These are phyloP conservation scores for Pontoporia blainvillei DNA, from an alignment of 2,113 vertebrate species.

Conservation along the genomic window DNA sequence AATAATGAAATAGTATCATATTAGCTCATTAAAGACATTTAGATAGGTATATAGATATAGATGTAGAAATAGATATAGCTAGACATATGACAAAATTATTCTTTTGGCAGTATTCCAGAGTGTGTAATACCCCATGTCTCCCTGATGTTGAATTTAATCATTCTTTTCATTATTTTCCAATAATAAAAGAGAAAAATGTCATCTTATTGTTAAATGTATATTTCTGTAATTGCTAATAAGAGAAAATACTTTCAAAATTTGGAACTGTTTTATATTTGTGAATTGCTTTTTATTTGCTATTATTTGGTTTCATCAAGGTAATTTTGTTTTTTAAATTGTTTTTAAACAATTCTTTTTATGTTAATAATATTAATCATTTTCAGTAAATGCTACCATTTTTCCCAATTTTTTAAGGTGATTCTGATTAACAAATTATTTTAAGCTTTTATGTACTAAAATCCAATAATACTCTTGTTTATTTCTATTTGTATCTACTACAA, in stretches of 20 bases:
- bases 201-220: background rate
- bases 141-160: background rate
- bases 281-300: background rate
- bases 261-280: background rate
- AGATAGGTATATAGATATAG: background rate
- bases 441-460: background rate
- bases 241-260: background rate
- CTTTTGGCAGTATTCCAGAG: background rate
- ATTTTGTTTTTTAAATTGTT: background rate
- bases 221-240: background rate
- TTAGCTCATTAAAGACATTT: background rate
- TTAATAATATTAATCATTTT: background rate
- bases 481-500: background rate
- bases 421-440: background rate
- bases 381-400: background rate
- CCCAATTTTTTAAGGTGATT: background rate
- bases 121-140: background rate
- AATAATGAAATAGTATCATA: background rate
- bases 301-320: background rate
- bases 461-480: background rate
- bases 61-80: background rate
- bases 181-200: background rate
- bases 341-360: background rate
- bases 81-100: background rate
- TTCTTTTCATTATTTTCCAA: background rate